Conservation (phyloP, 2,113 vertebrate genomes). For the Mesocricetus auratus region DNA sequence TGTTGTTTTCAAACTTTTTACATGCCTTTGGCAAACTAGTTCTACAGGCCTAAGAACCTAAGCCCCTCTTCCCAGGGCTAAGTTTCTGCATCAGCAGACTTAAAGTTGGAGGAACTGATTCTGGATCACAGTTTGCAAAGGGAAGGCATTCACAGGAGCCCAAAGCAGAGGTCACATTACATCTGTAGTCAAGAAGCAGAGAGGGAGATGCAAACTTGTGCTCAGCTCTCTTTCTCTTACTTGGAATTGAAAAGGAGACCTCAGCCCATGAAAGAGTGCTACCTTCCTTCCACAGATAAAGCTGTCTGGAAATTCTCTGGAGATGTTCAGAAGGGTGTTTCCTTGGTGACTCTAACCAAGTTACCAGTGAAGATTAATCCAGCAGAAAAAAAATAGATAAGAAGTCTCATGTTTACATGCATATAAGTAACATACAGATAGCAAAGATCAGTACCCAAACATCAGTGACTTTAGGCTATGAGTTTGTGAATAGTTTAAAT, state of each 20-base stretch:
- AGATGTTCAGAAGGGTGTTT: background rate
- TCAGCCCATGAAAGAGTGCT: background rate
- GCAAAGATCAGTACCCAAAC: background rate
- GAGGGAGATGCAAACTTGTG: background rate
- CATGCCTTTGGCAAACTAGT: background rate
- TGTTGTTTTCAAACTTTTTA: background rate
- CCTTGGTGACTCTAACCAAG: background rate
- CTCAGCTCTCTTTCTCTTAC: background rate
- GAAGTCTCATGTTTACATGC: constrained; percentile 5
- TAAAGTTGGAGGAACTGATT: too few species aligned
- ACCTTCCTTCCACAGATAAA: background rate
- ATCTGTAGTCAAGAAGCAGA: background rate
- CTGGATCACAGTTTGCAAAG: background rate
- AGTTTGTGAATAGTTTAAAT: constrained; percentile 17
- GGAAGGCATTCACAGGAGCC: background rate
- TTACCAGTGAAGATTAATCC: background rate
- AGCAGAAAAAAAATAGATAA: background rate
- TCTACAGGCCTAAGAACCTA: background rate
- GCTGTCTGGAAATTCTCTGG: background rate
- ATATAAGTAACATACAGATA: background rate
- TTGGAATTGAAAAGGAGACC: background rate
- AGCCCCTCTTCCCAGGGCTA: background rate
- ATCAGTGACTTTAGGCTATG: background rate
- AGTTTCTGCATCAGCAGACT: background rate
- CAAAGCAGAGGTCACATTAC: background rate